Percentiles rank a stretch among this genome's conserved stretches.
phyloP scores from a whole-genome alignment of 2,888 invertebrate genomes.

The Cheilosia vernalis region DNA sequence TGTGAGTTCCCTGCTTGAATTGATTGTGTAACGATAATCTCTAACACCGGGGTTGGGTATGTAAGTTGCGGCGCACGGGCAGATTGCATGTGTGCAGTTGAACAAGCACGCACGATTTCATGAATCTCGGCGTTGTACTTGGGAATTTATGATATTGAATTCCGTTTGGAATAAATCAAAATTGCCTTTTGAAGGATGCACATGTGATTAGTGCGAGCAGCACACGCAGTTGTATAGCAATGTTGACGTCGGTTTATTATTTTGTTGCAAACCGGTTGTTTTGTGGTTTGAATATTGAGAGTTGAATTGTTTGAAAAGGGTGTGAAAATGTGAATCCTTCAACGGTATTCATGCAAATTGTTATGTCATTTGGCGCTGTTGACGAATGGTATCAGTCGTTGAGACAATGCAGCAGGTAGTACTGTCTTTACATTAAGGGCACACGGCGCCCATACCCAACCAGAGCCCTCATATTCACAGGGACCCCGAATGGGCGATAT shows the following conservation, averaged over 20 bases:
- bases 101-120: slow-evolving; percentile 69
- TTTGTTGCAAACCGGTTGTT: slow-evolving; percentile 11
- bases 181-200: slow-evolving; percentile 68
- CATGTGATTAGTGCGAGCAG: slow-evolving; percentile 42
- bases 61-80: slow-evolving; percentile 22
- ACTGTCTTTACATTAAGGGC: no score
- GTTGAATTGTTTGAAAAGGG: not conserved
- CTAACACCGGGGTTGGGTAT: slow-evolving; percentile 53
- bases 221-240: slow-evolving; percentile 1
- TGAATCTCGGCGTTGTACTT: slow-evolving; percentile 48
- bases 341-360: not conserved
- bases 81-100: slow-evolving; percentile 63
- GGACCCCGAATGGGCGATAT: not conserved
- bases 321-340: not conserved
- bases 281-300: not conserved
- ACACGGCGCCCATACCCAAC: no score
- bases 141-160: slow-evolving; percentile 78
- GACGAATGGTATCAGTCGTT: not conserved
- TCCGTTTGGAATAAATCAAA: slow-evolving; percentile 78
- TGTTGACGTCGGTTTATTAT: slow-evolving; percentile 11
- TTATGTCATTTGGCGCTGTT: not conserved
- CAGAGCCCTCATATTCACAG: no score
- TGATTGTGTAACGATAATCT: slow-evolving; percentile 75
- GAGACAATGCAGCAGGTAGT: no score
- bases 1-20: slow-evolving; percentile 45